phyloP scores from a whole-genome alignment of 2,797 vertebrate genomes.

The Xenops minutus region DNA sequence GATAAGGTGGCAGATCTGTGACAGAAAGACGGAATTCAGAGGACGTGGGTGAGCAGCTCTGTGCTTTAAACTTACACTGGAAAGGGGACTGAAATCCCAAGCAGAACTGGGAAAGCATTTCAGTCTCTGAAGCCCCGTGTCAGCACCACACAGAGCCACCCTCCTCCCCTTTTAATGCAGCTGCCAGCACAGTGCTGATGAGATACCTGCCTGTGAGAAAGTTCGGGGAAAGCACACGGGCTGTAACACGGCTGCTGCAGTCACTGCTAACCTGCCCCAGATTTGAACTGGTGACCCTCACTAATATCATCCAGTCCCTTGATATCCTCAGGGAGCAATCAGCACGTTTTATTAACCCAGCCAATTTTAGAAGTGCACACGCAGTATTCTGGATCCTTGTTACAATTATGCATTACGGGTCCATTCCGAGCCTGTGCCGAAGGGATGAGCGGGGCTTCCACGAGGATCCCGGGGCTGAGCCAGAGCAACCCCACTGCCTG shows the following conservation, averaged over 20 bases:
- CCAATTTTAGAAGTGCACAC: conserved; percentile 51
- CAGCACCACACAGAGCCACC: neutral
- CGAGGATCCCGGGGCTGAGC: neutral
- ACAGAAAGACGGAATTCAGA: neutral
- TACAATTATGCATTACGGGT: neutral
- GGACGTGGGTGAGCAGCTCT: neutral
- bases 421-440: neutral
- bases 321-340: conserved; percentile 57
- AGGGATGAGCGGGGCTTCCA: neutral
- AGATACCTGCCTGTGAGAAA: neutral
- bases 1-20: neutral
- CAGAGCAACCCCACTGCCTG: neutral
- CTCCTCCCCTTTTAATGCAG: neutral
- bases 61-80: neutral
- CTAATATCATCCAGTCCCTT: conserved; percentile 36
- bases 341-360: conserved; percentile 56
- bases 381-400: conserved; percentile 11
- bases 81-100: neutral
- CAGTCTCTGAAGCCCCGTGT: neutral
- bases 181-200: neutral
- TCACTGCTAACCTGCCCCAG: conserved; percentile 12
- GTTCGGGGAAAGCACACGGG: accelerated
- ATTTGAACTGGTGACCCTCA: conserved; percentile 53
- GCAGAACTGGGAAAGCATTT: neutral
- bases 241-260: neutral